phyloP scores from a whole-genome alignment of 1,140 invertebrate genomes.

The Anastatus disparis region DNA sequence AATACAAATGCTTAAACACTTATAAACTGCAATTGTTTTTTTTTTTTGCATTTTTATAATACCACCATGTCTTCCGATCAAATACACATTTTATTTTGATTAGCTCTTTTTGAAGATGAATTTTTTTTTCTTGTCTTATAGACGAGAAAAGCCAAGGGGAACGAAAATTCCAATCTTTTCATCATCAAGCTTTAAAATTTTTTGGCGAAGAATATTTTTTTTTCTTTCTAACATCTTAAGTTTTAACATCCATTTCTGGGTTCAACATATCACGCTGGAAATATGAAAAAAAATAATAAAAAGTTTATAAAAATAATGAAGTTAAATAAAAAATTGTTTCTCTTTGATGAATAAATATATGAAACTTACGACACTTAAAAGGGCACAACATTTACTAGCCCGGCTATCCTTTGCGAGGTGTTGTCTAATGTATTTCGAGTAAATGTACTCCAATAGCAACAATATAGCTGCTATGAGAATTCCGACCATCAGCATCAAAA shows the following conservation, averaged over 20 bases:
- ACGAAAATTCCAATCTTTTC: too few relatives aligned
- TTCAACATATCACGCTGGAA: slow-evolving; percentile 39
- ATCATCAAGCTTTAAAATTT: too few relatives aligned
- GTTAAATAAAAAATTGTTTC: too few relatives aligned
- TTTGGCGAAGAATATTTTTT: background rate
- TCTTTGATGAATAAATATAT: too few relatives aligned
- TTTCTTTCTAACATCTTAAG: slow-evolving; percentile 10
- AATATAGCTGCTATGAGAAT: slow-evolving; percentile 88
- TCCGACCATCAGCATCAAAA: slow-evolving; percentile 93
- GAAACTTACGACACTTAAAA: slow-evolving; percentile 87
- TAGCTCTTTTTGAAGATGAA: too few relatives aligned
- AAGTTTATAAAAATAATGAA: too few relatives aligned
- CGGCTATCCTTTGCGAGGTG: slow-evolving; percentile 89
- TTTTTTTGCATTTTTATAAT: too few relatives aligned
- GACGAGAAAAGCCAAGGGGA: too few relatives aligned
- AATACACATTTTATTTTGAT: too few relatives aligned
- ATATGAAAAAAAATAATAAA: background rate
- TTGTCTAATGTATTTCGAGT: slow-evolving; percentile 91
- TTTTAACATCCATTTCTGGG: slow-evolving; percentile 33
- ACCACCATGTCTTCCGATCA: too few relatives aligned
- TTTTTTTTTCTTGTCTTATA: too few relatives aligned
- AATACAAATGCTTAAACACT: slow-evolving; percentile 31
- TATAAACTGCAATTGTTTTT: slow-evolving; percentile 19
- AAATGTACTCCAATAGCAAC: slow-evolving; percentile 90
- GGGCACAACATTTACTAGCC: slow-evolving; percentile 89